Evolutionary conservation across 2,113 vertebrate genomes (phyloP).

Genomic region (Eclectus roratus): DNA sequence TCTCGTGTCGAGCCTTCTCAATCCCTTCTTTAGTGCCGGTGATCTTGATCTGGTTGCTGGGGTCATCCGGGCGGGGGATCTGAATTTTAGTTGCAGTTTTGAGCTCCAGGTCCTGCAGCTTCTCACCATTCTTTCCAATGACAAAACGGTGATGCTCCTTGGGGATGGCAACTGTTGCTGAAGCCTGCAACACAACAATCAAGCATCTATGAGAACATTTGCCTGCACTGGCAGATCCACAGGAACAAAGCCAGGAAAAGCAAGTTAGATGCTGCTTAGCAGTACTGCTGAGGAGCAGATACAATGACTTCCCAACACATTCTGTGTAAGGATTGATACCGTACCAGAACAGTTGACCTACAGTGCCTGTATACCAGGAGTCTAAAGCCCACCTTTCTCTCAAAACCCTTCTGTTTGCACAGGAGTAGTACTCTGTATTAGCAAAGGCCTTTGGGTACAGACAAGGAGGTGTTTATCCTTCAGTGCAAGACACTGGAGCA

Average conservation of each 20-base stretch:
- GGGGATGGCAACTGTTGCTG: slow-evolving; percentile 94
- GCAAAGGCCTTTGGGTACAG: background rate
- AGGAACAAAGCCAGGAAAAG: background rate
- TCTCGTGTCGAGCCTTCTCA: slow-evolving; percentile 97
- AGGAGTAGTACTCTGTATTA: background rate
- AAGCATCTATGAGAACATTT: background rate
- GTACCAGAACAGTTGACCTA: background rate
- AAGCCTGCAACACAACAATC: slow-evolving; percentile 76
- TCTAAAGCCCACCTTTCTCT: background rate
- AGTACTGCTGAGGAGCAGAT: background rate
- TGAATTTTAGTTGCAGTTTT: slow-evolving; percentile 99
- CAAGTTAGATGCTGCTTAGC: background rate
- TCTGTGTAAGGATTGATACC: background rate
- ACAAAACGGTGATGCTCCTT: slow-evolving; percentile 99
- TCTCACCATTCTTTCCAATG: slow-evolving; percentile 98
- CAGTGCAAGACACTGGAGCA: background rate
- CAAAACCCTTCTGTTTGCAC: background rate
- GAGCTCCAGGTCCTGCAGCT: slow-evolving; percentile 96
- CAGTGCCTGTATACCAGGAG: background rate
- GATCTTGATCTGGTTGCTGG: slow-evolving; percentile 98
- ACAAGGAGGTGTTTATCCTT: background rate
- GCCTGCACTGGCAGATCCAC: background rate
- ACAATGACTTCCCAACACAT: background rate
- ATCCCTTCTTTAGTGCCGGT: slow-evolving; percentile 98
- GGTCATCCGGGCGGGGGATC: slow-evolving; percentile 96